Percentiles rank a stretch among this genome's conserved stretches.
phyloP scores from a whole-genome alignment of 2,797 vertebrate genomes.

The Adrianichthys oophorus region DNA sequence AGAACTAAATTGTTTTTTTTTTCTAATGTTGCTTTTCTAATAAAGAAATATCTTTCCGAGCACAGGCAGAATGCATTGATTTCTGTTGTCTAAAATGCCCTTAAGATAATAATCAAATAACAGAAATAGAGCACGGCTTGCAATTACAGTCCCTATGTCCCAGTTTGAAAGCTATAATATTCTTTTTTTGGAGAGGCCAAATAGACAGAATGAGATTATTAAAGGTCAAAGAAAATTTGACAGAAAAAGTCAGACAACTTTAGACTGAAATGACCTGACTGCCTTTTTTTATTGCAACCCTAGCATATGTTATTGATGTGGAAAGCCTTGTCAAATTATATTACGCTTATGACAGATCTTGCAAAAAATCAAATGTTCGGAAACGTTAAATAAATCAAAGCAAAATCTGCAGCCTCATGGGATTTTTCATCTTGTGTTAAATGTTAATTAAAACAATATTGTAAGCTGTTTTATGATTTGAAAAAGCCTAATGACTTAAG shows the following conservation, averaged over 20 bases:
- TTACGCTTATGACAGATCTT: too few species aligned
- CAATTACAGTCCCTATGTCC: constrained; percentile 44
- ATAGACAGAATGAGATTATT: too few species aligned
- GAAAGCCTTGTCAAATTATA: too few species aligned
- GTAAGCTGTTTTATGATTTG: too few species aligned
- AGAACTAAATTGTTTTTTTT: constrained; percentile 3
- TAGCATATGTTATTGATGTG: too few species aligned
- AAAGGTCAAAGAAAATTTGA: constrained; percentile 18
- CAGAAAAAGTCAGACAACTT: constrained; percentile 7
- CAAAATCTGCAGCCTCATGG: too few species aligned
- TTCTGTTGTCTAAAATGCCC: constrained; percentile 21
- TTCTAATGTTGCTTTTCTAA: constrained; percentile 16
- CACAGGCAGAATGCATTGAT: constrained; percentile 22
- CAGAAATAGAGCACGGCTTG: constrained; percentile 43
- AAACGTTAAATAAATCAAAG: too few species aligned
- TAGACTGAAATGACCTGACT: not conserved
- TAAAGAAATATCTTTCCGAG: constrained; percentile 12
- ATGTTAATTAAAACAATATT: too few species aligned
- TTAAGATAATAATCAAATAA: constrained; percentile 34
- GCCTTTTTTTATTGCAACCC: too few species aligned
- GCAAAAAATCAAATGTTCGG: too few species aligned
- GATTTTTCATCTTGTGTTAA: too few species aligned
- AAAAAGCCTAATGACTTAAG: too few species aligned
- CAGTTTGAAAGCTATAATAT: constrained; percentile 34
- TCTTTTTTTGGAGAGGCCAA: not conserved